These are phyloP conservation scores for Baryphthengus martii DNA, from an alignment of 2,113 vertebrate genomes.

Conservation along the genomic window DNA sequence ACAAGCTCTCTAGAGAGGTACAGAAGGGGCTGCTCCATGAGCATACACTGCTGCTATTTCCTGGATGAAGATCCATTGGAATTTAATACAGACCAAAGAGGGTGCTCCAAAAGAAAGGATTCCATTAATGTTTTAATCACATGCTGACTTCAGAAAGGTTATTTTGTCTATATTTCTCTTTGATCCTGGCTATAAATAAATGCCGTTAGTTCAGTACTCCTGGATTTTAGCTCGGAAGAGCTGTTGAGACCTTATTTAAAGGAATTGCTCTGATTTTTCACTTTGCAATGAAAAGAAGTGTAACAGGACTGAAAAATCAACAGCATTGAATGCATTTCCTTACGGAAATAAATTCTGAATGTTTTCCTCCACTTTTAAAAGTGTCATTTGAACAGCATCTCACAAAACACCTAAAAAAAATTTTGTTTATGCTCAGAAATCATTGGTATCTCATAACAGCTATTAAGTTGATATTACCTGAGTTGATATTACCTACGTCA, in stretches of 20 bases:
- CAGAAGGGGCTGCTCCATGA: neutral
- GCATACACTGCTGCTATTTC: neutral
- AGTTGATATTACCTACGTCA: neutral
- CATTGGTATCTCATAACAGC: neutral
- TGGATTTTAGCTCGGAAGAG: slow-evolving; percentile 1
- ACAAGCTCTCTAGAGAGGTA: neutral
- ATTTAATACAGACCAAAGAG: neutral
- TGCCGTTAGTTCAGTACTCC: neutral
- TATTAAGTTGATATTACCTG: neutral
- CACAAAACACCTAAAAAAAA: neutral
- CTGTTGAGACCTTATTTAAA: neutral
- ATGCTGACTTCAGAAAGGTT: neutral
- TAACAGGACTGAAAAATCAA: neutral
- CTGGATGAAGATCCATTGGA: neutral
- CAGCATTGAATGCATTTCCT: neutral
- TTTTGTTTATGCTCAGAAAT: neutral
- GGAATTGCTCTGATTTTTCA: neutral
- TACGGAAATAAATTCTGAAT: neutral
- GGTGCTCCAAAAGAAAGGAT: neutral
- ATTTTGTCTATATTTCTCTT: slow-evolving; percentile 13
- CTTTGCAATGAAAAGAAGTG: neutral
- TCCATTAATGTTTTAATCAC: neutral
- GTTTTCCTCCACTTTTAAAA: neutral
- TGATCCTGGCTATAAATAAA: slow-evolving; percentile 17
- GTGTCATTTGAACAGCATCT: neutral